Percentiles rank a stretch among this genome's conserved stretches.
These are phyloP conservation scores for Ophiodon elongatus DNA, from an alignment of 2,113 vertebrate species.

Conservation along the genomic window DNA sequence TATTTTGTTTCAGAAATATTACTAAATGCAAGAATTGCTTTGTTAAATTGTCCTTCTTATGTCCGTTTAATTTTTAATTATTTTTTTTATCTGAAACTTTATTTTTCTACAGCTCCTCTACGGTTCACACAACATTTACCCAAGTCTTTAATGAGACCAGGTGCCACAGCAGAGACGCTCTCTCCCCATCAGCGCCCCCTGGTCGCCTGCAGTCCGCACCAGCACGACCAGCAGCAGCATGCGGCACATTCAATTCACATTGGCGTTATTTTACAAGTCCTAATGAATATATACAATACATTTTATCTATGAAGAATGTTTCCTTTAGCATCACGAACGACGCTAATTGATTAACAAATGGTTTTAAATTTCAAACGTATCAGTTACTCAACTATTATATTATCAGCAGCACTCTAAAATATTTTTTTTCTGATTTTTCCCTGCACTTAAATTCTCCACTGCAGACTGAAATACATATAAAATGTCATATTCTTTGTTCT, in stretches of 20 bases:
- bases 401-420: neutral
- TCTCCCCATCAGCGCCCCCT: constrained; percentile 21
- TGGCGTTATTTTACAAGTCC: neutral
- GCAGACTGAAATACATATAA: neutral
- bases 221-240: neutral
- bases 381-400: neutral
- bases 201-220: neutral
- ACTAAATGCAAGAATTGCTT: neutral
- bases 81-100: neutral
- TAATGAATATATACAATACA: neutral
- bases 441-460: neutral
- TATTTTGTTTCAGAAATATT: constrained; percentile 1
- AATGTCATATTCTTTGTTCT: neutral
- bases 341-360: neutral
- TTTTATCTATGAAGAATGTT: neutral
- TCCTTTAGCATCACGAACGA: neutral
- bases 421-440: neutral
- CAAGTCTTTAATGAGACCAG: neutral
- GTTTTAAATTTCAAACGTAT: neutral
- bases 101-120: neutral
- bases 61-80: neutral
- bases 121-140: neutral
- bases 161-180: neutral
- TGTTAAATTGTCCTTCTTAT: neutral
- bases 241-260: neutral